Evolutionary conservation across 2,888 invertebrate genomes (phyloP).

Genomic region (Folsomia manolachei): DNA sequence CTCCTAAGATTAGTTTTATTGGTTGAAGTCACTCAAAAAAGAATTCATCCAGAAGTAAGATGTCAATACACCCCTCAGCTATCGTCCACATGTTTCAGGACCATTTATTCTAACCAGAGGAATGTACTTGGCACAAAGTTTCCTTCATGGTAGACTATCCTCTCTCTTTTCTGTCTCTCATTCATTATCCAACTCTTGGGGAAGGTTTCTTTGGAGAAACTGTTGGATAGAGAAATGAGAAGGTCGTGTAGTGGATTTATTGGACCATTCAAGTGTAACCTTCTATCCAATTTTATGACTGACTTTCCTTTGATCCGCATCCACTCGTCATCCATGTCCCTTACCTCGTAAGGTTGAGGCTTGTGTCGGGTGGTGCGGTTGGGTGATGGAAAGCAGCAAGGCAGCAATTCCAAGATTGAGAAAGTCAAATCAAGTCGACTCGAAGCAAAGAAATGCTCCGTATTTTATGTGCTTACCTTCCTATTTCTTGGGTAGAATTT

Average conservation of each 20-base stretch:
- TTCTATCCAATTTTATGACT: constrained; percentile 5
- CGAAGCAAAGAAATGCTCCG: not conserved
- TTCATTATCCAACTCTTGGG: not conserved
- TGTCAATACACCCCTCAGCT: too few species aligned
- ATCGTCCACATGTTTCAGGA: too few species aligned
- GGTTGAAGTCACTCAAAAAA: not conserved
- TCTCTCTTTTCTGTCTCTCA: not conserved
- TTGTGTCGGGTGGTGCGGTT: too few species aligned
- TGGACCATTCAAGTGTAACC: not conserved
- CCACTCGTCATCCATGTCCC: not conserved
- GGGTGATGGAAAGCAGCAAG: too few species aligned
- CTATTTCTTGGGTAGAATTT: not conserved
- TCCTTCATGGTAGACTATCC: not conserved
- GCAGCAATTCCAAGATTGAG: too few species aligned
- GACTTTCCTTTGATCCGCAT: constrained; percentile 3
- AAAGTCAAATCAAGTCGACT: not conserved
- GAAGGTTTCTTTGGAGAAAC: not conserved
- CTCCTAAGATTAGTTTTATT: not conserved
- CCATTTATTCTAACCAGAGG: too few species aligned
- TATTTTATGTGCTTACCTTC: not conserved
- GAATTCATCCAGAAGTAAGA: too few species aligned
- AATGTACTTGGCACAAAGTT: too few species aligned
- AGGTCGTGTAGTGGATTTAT: too few species aligned
- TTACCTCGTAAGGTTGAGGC: not conserved
- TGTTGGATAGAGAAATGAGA: not conserved